Percentiles rank a stretch among this genome's conserved stretches.
Evolutionary conservation across 2,888 invertebrate genomes (phyloP).

Genomic region (Melieria crassipennis): DNA sequence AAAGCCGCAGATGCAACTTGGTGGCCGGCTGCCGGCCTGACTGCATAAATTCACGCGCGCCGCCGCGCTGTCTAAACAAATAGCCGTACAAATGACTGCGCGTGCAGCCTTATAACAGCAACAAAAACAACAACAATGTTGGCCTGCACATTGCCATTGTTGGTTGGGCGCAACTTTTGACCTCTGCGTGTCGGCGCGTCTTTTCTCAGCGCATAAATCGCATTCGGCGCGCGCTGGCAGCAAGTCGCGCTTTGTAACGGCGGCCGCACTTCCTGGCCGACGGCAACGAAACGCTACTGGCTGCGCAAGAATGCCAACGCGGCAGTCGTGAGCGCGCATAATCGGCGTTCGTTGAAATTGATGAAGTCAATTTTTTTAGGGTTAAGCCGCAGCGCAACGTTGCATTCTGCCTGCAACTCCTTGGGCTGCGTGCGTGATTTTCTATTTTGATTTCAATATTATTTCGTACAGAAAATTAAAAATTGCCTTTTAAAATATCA

Average conservation of each 20-base stretch:
- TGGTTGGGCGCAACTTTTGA: constrained; percentile 17
- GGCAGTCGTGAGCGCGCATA: too few species aligned
- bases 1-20: constrained; percentile 15
- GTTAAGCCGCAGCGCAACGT: too few species aligned
- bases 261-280: not conserved
- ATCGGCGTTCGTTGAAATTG: too few species aligned
- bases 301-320: too few species aligned
- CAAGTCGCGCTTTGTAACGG: not conserved
- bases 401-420: too few species aligned
- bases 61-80: constrained; percentile 57
- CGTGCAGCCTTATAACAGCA: constrained; percentile 27
- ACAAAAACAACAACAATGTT: constrained; percentile 35
- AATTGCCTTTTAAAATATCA: too few species aligned
- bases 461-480: too few species aligned
- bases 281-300: too few species aligned
- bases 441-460: too few species aligned
- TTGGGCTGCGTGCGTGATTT: too few species aligned
- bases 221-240: not conserved
- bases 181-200: constrained; percentile 19
- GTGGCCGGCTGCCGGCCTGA: constrained; percentile 12
- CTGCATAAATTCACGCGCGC: constrained; percentile 62
- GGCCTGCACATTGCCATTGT: too few species aligned
- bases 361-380: too few species aligned
- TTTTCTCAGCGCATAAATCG: constrained; percentile 1
- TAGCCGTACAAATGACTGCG: constrained; percentile 55